Percentiles rank a stretch among this genome's conserved stretches.
Evolutionary conservation across 2,797 vertebrate genomes (phyloP).

Genomic region (Intellagama lesueurii): DNA sequence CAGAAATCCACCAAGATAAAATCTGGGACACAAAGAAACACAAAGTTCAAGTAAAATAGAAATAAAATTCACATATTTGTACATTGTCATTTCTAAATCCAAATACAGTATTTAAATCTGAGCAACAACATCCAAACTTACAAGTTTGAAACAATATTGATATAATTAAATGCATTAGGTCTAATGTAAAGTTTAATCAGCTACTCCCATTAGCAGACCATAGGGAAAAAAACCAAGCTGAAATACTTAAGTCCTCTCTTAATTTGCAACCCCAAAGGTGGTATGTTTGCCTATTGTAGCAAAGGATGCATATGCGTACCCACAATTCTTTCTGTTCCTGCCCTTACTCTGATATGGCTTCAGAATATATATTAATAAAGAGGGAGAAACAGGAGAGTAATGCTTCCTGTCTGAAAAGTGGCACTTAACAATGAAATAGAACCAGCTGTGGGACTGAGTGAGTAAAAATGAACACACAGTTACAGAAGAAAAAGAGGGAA

Average conservation of each 20-base stretch:
- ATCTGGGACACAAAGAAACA: constrained; percentile 65
- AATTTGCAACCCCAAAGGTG: neutral
- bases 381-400: neutral
- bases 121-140: constrained; percentile 66
- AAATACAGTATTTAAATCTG: constrained; percentile 78
- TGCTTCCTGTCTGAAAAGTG: neutral
- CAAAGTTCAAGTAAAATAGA: constrained; percentile 64
- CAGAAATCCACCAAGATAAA: constrained; percentile 67
- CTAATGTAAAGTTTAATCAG: neutral
- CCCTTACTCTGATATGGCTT: neutral
- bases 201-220: neutral
- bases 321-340: neutral
- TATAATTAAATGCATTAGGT: constrained; percentile 56
- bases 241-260: neutral
- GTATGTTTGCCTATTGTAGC: neutral
- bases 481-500: neutral
- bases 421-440: neutral
- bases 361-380: neutral
- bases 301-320: neutral
- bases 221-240: neutral
- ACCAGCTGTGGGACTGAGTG: neutral
- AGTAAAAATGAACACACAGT: neutral
- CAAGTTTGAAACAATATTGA: constrained; percentile 32
- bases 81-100: constrained; percentile 53
- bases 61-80: constrained; percentile 44